Evolutionary conservation across 2,113 vertebrate genomes (phyloP).

Genomic region (Pholis gunnellus): DNA sequence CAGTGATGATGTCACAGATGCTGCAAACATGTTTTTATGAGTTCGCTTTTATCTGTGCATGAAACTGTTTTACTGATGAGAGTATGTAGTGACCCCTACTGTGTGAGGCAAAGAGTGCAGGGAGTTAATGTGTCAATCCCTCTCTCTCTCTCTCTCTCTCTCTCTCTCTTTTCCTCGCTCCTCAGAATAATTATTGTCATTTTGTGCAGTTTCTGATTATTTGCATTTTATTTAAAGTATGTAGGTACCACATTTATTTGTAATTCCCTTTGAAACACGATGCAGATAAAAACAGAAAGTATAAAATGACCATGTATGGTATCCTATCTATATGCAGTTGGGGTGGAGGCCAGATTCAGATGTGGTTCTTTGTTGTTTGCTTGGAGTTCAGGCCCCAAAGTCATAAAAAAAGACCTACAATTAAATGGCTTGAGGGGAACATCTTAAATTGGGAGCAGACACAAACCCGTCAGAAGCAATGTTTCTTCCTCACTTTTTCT

Average conservation of each 20-base stretch:
- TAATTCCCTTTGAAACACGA: not conserved
- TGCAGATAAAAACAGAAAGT: slow-evolving; percentile 13
- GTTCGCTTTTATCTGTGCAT: not conserved
- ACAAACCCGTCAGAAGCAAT: slow-evolving; percentile 38
- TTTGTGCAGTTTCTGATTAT: not conserved
- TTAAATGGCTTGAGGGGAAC: slow-evolving; percentile 57
- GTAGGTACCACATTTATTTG: not conserved
- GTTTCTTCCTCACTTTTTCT: slow-evolving; percentile 19
- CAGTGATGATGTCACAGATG: slow-evolving; percentile 15
- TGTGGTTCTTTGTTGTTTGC: slow-evolving; percentile 63
- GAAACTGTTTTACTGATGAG: slow-evolving; percentile 16
- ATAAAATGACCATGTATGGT: slow-evolving; percentile 1
- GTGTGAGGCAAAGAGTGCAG: slow-evolving; percentile 39
- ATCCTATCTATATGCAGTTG: slow-evolving; percentile 37
- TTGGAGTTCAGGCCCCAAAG: slow-evolving; percentile 37
- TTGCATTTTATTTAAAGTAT: not conserved
- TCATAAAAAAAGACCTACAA: slow-evolving; percentile 65
- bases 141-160: not conserved
- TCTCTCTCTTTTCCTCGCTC: not conserved
- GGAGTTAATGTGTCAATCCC: not conserved
- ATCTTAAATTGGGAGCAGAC: slow-evolving; percentile 61
- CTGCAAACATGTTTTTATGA: slow-evolving; percentile 3
- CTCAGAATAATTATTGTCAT: not conserved
- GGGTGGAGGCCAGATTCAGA: slow-evolving; percentile 65
- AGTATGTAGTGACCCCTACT: slow-evolving; percentile 65